These are phyloP conservation scores for Cranoglanis bouderius DNA, from an alignment of 2,113 vertebrate genomes.

Conservation along the genomic window DNA sequence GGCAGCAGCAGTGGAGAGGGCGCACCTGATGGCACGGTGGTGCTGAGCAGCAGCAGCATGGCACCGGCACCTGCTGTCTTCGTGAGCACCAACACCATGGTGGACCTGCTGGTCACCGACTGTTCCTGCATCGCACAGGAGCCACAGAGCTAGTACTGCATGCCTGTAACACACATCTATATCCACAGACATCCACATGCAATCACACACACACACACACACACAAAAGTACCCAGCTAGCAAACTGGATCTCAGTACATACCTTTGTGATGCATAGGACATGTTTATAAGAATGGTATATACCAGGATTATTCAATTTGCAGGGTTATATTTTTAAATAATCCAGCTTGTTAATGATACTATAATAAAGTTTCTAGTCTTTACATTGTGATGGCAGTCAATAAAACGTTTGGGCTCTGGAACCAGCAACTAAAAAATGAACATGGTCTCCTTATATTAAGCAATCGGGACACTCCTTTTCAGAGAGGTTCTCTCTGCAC, in stretches of 20 bases:
- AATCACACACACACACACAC: not conserved
- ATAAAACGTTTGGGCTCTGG: not conserved
- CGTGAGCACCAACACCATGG: conserved; percentile 50
- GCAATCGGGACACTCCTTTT: not conserved
- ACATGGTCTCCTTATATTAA: not conserved
- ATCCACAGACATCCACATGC: not conserved
- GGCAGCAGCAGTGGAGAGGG: conserved; percentile 28
- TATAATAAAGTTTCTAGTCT: not conserved
- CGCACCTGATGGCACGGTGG: conserved; percentile 34
- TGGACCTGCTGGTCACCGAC: conserved; percentile 75
- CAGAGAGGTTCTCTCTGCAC: not conserved
- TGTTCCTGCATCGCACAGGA: conserved; percentile 73
- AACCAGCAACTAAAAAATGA: not conserved
- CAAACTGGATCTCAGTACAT: not conserved
- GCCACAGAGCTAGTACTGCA: conserved; percentile 76
- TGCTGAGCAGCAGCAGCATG: conserved; percentile 47
- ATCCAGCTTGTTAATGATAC: not conserved
- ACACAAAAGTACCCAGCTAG: conserved; percentile 2
- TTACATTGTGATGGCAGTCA: not conserved
- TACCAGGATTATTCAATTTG: conserved; percentile 7
- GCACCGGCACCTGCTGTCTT: conserved; percentile 57
- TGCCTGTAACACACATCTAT: conserved; percentile 17
- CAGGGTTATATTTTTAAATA: not conserved
- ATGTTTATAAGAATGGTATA: conserved; percentile 21
- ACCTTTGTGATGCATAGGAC: conserved; percentile 1